A percentile compares a stretch with the other conserved stretches of the same genome.
Evolutionary conservation across 2,888 invertebrate species (phyloP).

Genomic region (Drosophila ustulata): DNA sequence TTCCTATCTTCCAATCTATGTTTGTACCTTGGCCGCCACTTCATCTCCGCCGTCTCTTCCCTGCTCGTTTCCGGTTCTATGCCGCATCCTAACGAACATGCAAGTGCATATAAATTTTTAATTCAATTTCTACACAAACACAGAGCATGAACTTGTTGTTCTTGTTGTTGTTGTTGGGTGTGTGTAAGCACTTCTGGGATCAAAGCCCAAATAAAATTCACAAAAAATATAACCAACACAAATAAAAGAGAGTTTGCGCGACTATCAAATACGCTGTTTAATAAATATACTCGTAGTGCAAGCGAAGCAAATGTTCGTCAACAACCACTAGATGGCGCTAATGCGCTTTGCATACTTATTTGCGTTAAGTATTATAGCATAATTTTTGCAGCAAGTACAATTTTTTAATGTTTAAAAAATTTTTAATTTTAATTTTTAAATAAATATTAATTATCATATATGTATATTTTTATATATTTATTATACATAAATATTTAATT

Average conservation of each 20-base stretch:
- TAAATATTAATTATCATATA: too few species aligned
- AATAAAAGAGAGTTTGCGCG: not conserved
- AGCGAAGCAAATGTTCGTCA: not conserved
- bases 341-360: not conserved
- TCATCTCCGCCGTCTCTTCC: not conserved
- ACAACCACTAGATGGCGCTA: not conserved
- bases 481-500: too few species aligned
- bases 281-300: not conserved
- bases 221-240: not conserved
- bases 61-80: not conserved
- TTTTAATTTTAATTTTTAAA: too few species aligned
- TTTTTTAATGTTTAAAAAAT: too few species aligned
- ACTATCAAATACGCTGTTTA: conserved; percentile 1
- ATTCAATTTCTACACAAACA: conserved; percentile 60
- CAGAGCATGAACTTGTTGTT: conserved; percentile 10
- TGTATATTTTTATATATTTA: too few species aligned
- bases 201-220: conserved; percentile 27
- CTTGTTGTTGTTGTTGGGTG: conserved; percentile 3
- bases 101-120: conserved; percentile 50
- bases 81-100: conserved; percentile 7
- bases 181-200: conserved; percentile 31
- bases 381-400: too few species aligned
- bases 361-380: too few species aligned
- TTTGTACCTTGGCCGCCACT: not conserved
- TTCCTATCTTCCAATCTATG: not conserved